A percentile compares a stretch with the other conserved stretches of the same genome.
These are phyloP conservation scores for Cataglyphis hispanica DNA, from an alignment of 1,140 invertebrate genomes.

Conservation along the genomic window DNA sequence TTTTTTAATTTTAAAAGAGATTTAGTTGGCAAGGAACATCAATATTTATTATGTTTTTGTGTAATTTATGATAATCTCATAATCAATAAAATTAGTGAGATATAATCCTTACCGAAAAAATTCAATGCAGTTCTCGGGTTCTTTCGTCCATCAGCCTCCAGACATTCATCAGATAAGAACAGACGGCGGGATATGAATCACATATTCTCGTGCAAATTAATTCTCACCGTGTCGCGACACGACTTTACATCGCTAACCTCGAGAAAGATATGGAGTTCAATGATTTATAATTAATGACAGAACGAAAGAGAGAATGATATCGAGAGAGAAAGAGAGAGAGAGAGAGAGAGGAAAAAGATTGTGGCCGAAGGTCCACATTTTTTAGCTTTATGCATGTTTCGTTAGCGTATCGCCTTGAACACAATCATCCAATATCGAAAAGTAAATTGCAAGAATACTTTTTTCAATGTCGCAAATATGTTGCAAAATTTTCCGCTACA, in stretches of 20 bases:
- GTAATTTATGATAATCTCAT: neutral
- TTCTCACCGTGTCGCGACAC: neutral
- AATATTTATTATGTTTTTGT: neutral
- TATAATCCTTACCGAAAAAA: conserved; percentile 9
- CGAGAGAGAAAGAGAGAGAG: neutral
- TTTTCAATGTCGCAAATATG: neutral
- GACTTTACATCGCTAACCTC: conserved; percentile 28
- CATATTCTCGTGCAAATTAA: conserved; percentile 16
- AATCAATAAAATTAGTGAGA: neutral
- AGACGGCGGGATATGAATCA: conserved; percentile 39
- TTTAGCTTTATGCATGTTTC: conserved; percentile 6
- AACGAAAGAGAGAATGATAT: neutral
- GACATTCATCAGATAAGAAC: conserved; percentile 55
- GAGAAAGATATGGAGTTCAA: conserved; percentile 20
- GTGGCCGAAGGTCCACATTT: neutral
- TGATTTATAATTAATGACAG: conserved; percentile 42
- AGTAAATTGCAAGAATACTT: neutral
- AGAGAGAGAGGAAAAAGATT: neutral
- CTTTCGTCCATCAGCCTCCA: conserved; percentile 29
- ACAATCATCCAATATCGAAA: neutral
- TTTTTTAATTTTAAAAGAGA: neutral
- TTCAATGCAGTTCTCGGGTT: neutral
- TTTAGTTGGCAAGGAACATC: neutral
- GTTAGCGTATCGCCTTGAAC: conserved; percentile 8
- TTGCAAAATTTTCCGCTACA: neutral